Evolutionary conservation across 2,113 vertebrate species (phyloP), one percentile per base, ranked within the genome.

Genomic region (Rhodinocichla rosea): DNA sequence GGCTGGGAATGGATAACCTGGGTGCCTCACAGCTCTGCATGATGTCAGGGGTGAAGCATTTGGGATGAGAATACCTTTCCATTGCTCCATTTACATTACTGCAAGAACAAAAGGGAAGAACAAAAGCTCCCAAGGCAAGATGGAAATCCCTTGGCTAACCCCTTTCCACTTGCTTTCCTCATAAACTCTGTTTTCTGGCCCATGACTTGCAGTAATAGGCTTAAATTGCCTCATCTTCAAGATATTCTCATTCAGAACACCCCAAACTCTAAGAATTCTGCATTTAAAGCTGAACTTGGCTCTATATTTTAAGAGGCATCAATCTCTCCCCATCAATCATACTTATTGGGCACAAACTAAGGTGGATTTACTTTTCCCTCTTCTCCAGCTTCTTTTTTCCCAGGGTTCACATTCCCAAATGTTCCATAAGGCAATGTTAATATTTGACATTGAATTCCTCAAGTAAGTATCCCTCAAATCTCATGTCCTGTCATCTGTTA

Each of bases 341-440:
- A 6, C 1, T 11, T 10, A 39, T 6, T 0, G 0, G 7, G 2
- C 65, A 23, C 32, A 62, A 87, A 39, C 9, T 65, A 12, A 83
- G 7, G 3, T 37, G 24, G 17, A 44, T 11, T 87, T 28, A 0
- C 59, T 81, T 65, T 92, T 12, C 45, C 13, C 15, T 70, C 33
- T 83, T 73, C 32, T 84, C 21, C 24, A 23, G 6, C 65, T 91
- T 35, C 10, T 60, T 84, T 91, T 59, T 10, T 60, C 5, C 7
- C 9, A 62, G 11, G 17, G 5, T 90, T 90, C 80, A 23, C 3
- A 7, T 57, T 80, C 26, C 42, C 24, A 83, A 62, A 71, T 2
- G 0, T 73, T 85, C 42, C 47, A 21, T 32, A 80, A 80, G 23
- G 35, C 20, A 83, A 6, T 37, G 10, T 1, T 32, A 56, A 56